Evolutionary conservation across 1,140 invertebrate genomes (phyloP).

Genomic region (Acyrthosiphon pisum): DNA sequence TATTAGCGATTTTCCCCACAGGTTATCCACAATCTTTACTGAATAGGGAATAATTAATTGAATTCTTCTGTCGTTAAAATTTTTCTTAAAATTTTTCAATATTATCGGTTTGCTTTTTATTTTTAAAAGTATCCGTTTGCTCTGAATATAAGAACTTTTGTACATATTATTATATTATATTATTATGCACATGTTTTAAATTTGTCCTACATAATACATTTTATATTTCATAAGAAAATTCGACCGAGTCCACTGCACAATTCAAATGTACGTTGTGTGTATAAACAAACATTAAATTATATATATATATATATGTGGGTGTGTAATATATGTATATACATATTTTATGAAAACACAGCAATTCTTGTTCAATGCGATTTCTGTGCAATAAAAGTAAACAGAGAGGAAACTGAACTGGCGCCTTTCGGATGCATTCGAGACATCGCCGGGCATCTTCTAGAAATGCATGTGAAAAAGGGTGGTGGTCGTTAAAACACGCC

Average conservation of each 20-base stretch:
- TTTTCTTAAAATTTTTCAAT: background rate
- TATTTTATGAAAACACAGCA: background rate
- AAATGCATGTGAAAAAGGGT: background rate
- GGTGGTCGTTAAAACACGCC: constrained; percentile 16
- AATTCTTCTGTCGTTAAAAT: background rate
- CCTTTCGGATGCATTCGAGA: constrained; percentile 29
- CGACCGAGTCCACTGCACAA: background rate
- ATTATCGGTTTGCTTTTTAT: background rate
- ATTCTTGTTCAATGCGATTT: background rate
- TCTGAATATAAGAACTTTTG: background rate
- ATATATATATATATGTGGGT: background rate
- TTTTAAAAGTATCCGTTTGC: background rate
- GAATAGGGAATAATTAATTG: background rate
- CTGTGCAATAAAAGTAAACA: constrained; percentile 35
- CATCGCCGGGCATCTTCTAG: background rate
- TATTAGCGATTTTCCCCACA: background rate
- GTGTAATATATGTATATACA: background rate
- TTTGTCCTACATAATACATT: background rate
- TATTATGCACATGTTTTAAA: background rate
- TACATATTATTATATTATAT: background rate
- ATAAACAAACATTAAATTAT: background rate
- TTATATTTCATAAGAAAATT: background rate
- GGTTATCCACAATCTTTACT: background rate
- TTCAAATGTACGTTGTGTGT: background rate
- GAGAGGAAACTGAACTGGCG: constrained; percentile 43